phyloP scores from a whole-genome alignment of 2,113 vertebrate species.

The Nibea albiflora region DNA sequence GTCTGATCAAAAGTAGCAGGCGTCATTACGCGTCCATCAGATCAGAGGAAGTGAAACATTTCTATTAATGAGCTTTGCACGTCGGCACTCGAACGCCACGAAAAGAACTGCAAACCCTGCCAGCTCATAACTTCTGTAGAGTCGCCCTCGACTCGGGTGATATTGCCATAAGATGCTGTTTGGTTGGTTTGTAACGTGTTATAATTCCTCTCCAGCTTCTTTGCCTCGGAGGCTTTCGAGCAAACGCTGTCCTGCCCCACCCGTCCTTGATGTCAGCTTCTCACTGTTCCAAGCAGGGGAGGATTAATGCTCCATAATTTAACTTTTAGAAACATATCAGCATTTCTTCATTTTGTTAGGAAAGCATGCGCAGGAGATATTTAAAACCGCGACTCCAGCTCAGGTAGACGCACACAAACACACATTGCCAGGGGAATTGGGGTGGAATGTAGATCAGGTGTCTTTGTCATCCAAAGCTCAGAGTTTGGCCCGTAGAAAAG shows the following conservation, averaged over 20 bases:
- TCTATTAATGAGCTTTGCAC: constrained; percentile 42
- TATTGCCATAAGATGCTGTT: constrained; percentile 29
- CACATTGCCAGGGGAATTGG: constrained; percentile 66
- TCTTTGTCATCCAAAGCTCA: constrained; percentile 67
- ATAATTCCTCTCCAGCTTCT: constrained; percentile 23
- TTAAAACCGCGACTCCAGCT: constrained; percentile 37
- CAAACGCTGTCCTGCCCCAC: constrained; percentile 14
- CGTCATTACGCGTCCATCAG: constrained; percentile 3
- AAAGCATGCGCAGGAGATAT: constrained; percentile 28
- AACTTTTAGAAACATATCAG: neutral
- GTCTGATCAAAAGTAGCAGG: neutral
- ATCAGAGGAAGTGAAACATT: constrained; percentile 5
- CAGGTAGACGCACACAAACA: constrained; percentile 38
- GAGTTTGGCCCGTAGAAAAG: constrained; percentile 70
- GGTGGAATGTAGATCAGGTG: constrained; percentile 78
- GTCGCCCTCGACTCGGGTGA: constrained; percentile 29
- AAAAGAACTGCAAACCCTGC: neutral
- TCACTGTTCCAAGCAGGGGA: neutral
- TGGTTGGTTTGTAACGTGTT: constrained; percentile 33
- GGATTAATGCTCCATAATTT: neutral
- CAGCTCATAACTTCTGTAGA: constrained; percentile 25
- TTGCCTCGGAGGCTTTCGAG: constrained; percentile 5
- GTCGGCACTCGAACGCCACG: constrained; percentile 44
- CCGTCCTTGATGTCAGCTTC: constrained; percentile 8
- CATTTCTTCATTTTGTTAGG: constrained; percentile 9